Evolutionary conservation across 1,140 invertebrate genomes (phyloP), one percentile per base, ranked within the genome.

Genomic region (Druon quercuslanigerum): DNA sequence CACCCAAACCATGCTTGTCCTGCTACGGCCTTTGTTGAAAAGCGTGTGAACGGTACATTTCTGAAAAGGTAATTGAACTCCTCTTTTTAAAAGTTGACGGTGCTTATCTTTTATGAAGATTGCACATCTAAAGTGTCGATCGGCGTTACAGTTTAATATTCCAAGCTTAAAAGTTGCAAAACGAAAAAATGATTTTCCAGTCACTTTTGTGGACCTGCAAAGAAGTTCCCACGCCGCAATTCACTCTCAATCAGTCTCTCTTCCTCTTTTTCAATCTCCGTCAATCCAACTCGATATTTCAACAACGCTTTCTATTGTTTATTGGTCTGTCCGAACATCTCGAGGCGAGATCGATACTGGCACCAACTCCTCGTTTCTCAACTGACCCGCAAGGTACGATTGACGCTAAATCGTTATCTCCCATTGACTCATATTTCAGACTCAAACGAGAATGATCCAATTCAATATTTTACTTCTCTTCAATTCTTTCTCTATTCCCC

Each of bases 241-340:
- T 66, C 60, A 66, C 60, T 25, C 60, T 66, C 25, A 66, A 66
- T 66, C 60, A 66, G 60, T 66, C 60, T 40, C 60, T 66, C 60
- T 66, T 66, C 60, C 60, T 66, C 60, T 66, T 66, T 66, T 66
- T 66, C 60, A 66, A 66, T 66, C 60, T 66, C 25, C 60, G 60
- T 66, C 25, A 40, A 66, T 66, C 20, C 14, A 3, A 66, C 60
- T 40, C 60, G 25, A 66, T 66, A 66, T 66, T 66, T 66, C 60
- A 33, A 66, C 60, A 66, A 66, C 60, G 60, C 40, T 66, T 57
- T 57, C 56, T 46, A 66, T 66, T n/a, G 33, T 66, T 66, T 66
- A 66, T 66, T 66, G 60, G 60, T 40, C 20, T 40, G 33, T 40
- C 60, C 25, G 60, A 66, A 66, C 60, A 66, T 66, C 60, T 66